A percentile compares a stretch with the other conserved stretches of the same genome.
phyloP scores from a whole-genome alignment of 2,113 vertebrate genomes.

The Gymnarchus niloticus region DNA sequence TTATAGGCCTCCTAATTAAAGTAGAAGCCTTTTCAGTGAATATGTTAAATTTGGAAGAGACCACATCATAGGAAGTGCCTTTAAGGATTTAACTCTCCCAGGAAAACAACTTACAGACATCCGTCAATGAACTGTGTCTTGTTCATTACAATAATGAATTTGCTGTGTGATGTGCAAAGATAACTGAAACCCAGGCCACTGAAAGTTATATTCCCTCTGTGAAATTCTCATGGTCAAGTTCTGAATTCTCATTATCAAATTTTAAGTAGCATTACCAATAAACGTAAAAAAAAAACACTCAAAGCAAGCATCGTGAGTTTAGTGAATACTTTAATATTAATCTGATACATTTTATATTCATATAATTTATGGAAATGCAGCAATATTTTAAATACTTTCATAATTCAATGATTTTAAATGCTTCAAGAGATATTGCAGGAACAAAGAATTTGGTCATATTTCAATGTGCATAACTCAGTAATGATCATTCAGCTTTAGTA shows the following conservation, averaged over 20 bases:
- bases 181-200: not conserved
- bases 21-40: not conserved
- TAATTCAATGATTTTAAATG: not conserved
- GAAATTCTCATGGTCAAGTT: not conserved
- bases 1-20: not conserved
- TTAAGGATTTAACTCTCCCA: not conserved
- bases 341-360: not conserved
- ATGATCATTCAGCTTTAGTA: not conserved
- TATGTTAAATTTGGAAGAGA: not conserved
- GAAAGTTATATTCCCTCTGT: conserved; percentile 2
- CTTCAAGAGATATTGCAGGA: not conserved
- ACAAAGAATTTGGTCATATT: not conserved
- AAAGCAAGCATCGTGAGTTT: not conserved
- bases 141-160: not conserved
- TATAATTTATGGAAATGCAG: not conserved
- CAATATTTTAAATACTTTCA: not conserved
- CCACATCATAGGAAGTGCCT: not conserved
- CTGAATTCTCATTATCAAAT: not conserved
- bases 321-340: not conserved
- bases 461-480: not conserved
- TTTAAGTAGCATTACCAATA: not conserved
- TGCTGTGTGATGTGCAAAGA: not conserved
- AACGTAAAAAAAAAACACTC: not conserved
- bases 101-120: not conserved
- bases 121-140: not conserved